phyloP scores from a whole-genome alignment of 2,888 invertebrate species.

The Phymatocera aterrima region DNA sequence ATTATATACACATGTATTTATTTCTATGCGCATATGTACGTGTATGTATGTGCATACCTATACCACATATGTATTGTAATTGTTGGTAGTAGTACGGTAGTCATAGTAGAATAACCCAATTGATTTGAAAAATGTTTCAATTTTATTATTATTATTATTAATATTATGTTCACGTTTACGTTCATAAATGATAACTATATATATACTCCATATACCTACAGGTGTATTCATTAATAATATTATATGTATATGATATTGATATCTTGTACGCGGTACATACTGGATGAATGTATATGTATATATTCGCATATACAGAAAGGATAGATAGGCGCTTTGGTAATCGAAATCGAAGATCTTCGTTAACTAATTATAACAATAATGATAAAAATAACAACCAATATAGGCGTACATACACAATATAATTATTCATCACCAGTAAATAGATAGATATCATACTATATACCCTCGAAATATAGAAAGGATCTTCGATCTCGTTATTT shows the following conservation, averaged over 20 bases:
- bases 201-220: too few relatives aligned
- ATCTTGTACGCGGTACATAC: slow-evolving; percentile 32
- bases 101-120: too few relatives aligned
- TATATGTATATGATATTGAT: background rate
- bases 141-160: background rate
- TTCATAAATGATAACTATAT: background rate
- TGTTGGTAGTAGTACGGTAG: background rate
- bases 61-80: too few relatives aligned
- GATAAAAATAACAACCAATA: background rate
- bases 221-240: too few relatives aligned
- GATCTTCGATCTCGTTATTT: slow-evolving; percentile 12
- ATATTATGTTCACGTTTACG: background rate
- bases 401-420: background rate
- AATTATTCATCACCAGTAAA: background rate
- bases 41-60: too few relatives aligned
- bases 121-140: background rate
- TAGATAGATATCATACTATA: background rate
- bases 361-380: background rate
- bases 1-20: background rate
- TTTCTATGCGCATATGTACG: too few relatives aligned
- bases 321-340: background rate
- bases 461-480: background rate
- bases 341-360: slow-evolving; percentile 35
- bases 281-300: background rate
- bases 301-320: background rate